Conservation (phyloP, 1,140 invertebrate species). For the Brachionus calyciflorus region DNA sequence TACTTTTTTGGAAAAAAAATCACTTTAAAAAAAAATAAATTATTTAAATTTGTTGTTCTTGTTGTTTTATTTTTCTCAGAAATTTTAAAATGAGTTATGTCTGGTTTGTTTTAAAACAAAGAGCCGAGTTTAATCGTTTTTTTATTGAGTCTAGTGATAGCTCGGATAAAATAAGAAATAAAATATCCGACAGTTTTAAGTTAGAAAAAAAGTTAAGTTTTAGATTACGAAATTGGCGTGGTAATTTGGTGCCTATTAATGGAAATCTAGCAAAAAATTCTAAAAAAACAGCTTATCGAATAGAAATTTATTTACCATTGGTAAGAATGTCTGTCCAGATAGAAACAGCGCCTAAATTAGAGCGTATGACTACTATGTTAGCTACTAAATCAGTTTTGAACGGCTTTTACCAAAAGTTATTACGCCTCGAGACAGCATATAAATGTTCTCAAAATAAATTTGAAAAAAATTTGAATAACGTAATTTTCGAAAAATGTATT, state of each 20-base stretch:
- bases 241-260: constrained; percentile 16
- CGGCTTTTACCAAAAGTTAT: neutral
- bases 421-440: neutral
- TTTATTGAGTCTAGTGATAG: neutral
- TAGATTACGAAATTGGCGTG: neutral
- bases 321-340: neutral
- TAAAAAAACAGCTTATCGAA: constrained; percentile 13
- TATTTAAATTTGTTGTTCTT: constrained; percentile 26
- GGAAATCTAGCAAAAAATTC: neutral
- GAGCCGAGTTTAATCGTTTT: neutral
- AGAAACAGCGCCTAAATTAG: neutral
- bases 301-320: constrained; percentile 7
- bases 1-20: too few species aligned
- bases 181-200: neutral
- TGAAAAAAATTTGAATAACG: neutral
- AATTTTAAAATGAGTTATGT: neutral
- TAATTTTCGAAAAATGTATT: neutral
- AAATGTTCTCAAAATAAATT: constrained; percentile 2
- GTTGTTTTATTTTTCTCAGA: neutral
- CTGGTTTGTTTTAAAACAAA: constrained; percentile 1
- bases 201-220: neutral
- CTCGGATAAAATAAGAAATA: neutral
- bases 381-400: neutral
- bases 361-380: neutral
- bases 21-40: too few species aligned